These are phyloP conservation scores for Acanthornis magna DNA, from an alignment of 2,797 vertebrate species.

Conservation along the genomic window DNA sequence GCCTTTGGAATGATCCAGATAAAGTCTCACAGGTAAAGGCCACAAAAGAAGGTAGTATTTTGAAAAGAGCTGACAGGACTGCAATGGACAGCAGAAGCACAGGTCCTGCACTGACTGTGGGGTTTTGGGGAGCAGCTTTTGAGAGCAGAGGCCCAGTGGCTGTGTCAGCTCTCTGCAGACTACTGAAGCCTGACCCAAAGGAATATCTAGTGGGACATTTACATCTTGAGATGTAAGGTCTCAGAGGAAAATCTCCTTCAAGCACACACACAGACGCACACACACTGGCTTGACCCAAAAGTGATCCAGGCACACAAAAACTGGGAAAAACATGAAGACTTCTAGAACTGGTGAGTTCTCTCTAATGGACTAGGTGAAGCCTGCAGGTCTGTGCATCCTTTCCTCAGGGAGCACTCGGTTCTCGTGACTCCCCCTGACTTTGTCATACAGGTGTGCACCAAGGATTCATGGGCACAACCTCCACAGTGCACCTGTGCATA, in stretches of 20 bases:
- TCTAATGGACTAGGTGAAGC: not conserved
- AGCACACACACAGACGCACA: not conserved
- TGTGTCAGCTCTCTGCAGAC: not conserved
- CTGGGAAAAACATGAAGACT: not conserved
- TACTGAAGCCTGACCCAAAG: not conserved
- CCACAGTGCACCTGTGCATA: fast-evolving
- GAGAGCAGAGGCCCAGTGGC: not conserved
- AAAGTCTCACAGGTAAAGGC: not conserved
- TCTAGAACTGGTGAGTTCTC: not conserved
- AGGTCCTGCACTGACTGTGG: not conserved
- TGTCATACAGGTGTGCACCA: too few species aligned
- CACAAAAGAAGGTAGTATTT: not conserved
- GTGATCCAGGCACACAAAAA: not conserved
- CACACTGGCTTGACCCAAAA: not conserved
- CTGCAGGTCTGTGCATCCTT: not conserved
- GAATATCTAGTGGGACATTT: not conserved
- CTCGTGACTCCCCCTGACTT: not conserved
- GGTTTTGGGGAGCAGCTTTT: not conserved
- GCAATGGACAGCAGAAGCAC: not conserved
- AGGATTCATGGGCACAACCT: not conserved
- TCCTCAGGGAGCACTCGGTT: not conserved
- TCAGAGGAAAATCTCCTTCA: not conserved
- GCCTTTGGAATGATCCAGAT: not conserved
- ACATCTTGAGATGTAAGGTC: not conserved
- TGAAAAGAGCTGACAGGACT: not conserved